Evolutionary conservation across 1,140 invertebrate species (phyloP).

Genomic region (Drosophila watanabei): DNA sequence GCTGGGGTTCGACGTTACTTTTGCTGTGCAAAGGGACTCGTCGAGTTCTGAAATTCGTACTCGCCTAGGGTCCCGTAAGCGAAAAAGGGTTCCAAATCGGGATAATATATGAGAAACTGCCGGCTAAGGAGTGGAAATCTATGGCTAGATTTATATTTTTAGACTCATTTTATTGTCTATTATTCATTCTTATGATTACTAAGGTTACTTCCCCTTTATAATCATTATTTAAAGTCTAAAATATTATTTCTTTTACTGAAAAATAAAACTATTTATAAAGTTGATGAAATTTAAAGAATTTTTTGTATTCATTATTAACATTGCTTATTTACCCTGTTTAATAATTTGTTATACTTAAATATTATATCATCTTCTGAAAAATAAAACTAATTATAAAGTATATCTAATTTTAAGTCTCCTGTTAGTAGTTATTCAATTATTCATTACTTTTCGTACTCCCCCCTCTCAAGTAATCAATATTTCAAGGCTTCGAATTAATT

Average conservation of each 20-base stretch:
- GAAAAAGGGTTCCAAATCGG: not conserved
- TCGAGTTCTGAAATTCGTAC: not conserved
- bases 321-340: too few species aligned
- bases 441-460: not conserved
- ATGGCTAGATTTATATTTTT: not conserved
- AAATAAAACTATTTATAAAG: not conserved
- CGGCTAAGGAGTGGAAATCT: not conserved
- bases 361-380: not conserved
- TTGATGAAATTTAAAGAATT: not conserved
- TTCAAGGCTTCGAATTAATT: not conserved
- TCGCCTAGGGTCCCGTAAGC: not conserved
- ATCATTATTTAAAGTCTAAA: not conserved
- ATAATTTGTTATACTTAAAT: too few species aligned
- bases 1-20: conserved; percentile 27
- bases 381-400: not conserved
- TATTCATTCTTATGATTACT: too few species aligned
- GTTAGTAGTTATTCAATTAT: not conserved
- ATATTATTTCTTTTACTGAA: not conserved
- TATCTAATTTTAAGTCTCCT: not conserved
- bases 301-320: too few species aligned
- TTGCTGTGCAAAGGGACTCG: not conserved
- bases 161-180: too few species aligned
- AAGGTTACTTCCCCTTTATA: not conserved
- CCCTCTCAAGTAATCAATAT: not conserved
- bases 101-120: not conserved